Conservation (phyloP, 1,140 invertebrate species). For the Bombus soroeensis region DNA sequence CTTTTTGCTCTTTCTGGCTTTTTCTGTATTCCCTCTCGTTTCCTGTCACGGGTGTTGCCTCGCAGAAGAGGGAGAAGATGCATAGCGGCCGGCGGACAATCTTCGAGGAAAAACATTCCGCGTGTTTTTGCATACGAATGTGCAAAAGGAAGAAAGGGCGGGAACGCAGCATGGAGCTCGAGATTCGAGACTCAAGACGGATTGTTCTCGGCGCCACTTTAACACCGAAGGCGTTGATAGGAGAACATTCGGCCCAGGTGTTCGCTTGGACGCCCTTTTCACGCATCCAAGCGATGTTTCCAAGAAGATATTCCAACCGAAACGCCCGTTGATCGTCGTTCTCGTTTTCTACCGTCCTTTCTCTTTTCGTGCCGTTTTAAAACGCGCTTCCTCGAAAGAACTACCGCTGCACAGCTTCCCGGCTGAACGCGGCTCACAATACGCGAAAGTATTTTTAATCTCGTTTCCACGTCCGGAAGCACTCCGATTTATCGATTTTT, state of each 20-base stretch:
- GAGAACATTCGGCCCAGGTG: constrained; percentile 33
- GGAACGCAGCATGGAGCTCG: background rate
- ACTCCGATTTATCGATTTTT: constrained; percentile 28
- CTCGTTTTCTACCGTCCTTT: background rate
- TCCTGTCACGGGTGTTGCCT: background rate
- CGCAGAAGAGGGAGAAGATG: background rate
- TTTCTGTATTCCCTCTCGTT: background rate
- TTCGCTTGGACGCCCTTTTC: constrained; percentile 36
- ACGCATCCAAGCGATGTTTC: constrained; percentile 5
- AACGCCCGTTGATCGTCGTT: background rate
- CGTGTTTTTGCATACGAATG: background rate
- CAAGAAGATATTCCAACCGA: constrained; percentile 19
- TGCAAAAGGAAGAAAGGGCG: background rate
- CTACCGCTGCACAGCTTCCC: no score
- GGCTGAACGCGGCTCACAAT: background rate
- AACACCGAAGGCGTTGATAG: background rate
- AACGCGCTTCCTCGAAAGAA: background rate
- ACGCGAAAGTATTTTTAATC: constrained; percentile 47
- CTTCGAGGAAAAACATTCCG: constrained; percentile 1
- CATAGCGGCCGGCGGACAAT: background rate
- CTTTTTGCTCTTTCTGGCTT: background rate
- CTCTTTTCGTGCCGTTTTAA: no score
- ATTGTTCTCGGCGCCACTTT: background rate
- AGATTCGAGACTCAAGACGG: background rate
- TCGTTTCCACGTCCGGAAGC: constrained; percentile 25